Evolutionary conservation across 2,797 vertebrate genomes (phyloP).

Genomic region (Hypotaenidia philippensis): DNA sequence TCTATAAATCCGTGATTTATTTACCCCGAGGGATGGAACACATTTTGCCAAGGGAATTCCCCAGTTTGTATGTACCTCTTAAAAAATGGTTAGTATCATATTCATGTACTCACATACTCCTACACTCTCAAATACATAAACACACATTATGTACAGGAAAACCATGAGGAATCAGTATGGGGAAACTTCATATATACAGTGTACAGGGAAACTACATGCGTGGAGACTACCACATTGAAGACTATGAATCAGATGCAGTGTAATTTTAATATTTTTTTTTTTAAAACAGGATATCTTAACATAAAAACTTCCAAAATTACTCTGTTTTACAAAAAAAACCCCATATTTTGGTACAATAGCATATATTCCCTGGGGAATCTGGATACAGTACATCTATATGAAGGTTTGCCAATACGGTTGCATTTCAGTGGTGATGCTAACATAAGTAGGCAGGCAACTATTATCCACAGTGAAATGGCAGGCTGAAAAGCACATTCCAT

Average conservation of each 20-base stretch:
- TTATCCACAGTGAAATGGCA: not conserved
- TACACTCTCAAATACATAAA: not conserved
- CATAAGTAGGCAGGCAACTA: not conserved
- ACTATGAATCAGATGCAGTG: not conserved
- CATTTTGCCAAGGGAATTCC: not conserved
- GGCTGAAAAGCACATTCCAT: not conserved
- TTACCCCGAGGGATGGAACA: not conserved
- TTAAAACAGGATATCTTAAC: not conserved
- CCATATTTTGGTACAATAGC: not conserved
- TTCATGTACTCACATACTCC: not conserved
- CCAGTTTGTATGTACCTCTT: not conserved
- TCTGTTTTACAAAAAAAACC: not conserved
- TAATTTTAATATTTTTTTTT: not conserved
- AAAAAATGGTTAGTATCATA: not conserved
- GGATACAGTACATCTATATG: not conserved
- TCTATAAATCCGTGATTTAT: not conserved
- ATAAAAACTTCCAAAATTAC: not conserved
- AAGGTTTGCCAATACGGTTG: not conserved
- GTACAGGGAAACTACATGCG: not conserved
- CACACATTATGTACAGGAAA: not conserved
- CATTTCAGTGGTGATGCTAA: not conserved
- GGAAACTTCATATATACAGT: not conserved
- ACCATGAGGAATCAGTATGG: not conserved
- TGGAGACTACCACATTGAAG: not conserved
- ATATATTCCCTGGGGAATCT: not conserved